Evolutionary conservation across 2,113 vertebrate species (phyloP).

Genomic region (Tapirus terrestris): DNA sequence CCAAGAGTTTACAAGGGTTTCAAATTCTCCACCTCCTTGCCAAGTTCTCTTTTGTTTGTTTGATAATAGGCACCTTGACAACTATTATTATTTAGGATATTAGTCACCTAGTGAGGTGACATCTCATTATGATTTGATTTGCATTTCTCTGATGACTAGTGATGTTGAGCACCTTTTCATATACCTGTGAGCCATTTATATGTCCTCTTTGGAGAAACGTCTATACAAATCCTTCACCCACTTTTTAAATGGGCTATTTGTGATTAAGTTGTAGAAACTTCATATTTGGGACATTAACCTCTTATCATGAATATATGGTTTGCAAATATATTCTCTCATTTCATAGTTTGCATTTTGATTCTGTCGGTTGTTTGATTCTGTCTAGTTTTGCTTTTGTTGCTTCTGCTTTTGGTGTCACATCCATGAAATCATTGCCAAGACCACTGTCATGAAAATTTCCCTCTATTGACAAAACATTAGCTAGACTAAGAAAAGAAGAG

Average conservation of each 20-base stretch:
- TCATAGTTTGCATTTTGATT: not conserved
- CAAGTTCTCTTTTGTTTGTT: not conserved
- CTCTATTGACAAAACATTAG: not conserved
- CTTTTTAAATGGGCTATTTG: not conserved
- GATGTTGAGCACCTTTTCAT: not conserved
- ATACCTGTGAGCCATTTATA: not conserved
- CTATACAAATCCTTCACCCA: not conserved
- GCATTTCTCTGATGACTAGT: not conserved
- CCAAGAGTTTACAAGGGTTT: not conserved
- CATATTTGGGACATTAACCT: not conserved
- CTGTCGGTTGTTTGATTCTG: not conserved
- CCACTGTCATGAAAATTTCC: not conserved
- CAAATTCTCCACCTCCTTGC: not conserved
- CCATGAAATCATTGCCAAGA: not conserved
- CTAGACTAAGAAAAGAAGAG: not conserved
- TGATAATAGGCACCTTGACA: not conserved
- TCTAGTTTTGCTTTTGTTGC: not conserved
- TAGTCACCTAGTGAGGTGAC: not conserved
- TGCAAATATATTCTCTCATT: not conserved
- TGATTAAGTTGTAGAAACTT: not conserved
- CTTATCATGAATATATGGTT: not conserved
- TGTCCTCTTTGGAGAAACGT: not conserved
- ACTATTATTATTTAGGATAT: not conserved
- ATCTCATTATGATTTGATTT: not conserved
- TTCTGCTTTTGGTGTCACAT: not conserved